Conservation (phyloP, 2,797 vertebrate genomes). For the Psittacula echo region DNA sequence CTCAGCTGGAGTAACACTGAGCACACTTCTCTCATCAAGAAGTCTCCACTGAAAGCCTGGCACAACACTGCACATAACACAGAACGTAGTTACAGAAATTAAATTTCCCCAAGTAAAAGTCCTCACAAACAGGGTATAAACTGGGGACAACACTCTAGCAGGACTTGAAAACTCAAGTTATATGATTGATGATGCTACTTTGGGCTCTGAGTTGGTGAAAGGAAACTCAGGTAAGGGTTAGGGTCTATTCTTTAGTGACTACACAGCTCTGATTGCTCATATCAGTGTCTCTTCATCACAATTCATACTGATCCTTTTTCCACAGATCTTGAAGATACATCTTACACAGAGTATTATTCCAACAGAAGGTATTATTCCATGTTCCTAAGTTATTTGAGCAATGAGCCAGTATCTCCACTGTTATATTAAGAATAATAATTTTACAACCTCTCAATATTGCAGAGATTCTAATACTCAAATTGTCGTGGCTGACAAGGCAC, state of each 20-base stretch:
- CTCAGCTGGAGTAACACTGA: neutral
- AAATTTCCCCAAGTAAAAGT: neutral
- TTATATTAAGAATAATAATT: neutral
- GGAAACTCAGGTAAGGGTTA: neutral
- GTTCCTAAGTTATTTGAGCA: neutral
- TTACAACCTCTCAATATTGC: neutral
- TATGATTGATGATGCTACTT: neutral
- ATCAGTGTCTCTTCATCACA: neutral
- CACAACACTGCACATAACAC: neutral
- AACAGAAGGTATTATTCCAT: neutral
- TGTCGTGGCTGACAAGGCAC: neutral
- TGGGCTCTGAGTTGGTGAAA: neutral
- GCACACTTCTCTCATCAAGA: neutral
- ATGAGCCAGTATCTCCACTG: neutral
- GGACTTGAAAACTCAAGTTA: neutral
- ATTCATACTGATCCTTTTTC: neutral
- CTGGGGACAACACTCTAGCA: neutral
- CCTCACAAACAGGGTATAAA: neutral
- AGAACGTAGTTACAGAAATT: fast-evolving
- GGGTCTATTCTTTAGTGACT: neutral
- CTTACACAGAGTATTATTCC: neutral
- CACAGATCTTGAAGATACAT: neutral
- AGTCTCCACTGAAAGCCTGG: neutral
- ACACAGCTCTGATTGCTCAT: neutral
- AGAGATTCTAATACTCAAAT: neutral